Evolutionary conservation across 2,888 invertebrate genomes (phyloP).

Genomic region (Cephalotes varians): DNA sequence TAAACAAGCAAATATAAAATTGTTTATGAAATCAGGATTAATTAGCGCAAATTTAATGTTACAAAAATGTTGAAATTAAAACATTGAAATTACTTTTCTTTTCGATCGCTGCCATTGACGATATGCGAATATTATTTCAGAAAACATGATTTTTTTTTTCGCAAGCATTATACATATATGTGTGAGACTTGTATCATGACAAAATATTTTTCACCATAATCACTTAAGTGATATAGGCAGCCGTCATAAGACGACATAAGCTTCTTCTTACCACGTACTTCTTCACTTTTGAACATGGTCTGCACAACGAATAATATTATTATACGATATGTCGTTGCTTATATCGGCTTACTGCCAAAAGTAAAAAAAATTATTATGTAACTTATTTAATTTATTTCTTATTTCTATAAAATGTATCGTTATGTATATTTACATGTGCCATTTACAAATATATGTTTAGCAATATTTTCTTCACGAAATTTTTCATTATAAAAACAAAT

Average conservation of each 20-base stretch:
- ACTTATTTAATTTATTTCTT: background rate
- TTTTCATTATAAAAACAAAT: background rate
- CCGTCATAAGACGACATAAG: conserved; percentile 39
- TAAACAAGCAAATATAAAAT: background rate
- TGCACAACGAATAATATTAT: conserved; percentile 31
- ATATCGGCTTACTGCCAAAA: background rate
- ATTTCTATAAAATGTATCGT: background rate
- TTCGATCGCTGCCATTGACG: conserved; percentile 5
- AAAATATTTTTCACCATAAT: conserved; percentile 51
- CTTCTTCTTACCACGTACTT: conserved; percentile 21
- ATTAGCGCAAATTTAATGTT: background rate
- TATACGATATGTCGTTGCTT: background rate
- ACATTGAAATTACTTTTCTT: conserved; percentile 28
- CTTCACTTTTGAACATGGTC: conserved; percentile 12
- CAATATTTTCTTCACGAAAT: background rate
- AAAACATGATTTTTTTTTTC: conserved; percentile 45
- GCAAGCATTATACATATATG: conserved; percentile 13
- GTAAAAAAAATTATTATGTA: background rate
- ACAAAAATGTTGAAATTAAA: background rate
- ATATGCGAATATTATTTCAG: conserved; percentile 12
- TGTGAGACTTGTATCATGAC: conserved; percentile 34
- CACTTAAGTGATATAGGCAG: conserved; percentile 38
- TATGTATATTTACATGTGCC: background rate
- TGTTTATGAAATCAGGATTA: background rate
- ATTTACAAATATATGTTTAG: background rate